Conservation (phyloP, 1,140 invertebrate species). For the Pseudomyrmex concolor region DNA sequence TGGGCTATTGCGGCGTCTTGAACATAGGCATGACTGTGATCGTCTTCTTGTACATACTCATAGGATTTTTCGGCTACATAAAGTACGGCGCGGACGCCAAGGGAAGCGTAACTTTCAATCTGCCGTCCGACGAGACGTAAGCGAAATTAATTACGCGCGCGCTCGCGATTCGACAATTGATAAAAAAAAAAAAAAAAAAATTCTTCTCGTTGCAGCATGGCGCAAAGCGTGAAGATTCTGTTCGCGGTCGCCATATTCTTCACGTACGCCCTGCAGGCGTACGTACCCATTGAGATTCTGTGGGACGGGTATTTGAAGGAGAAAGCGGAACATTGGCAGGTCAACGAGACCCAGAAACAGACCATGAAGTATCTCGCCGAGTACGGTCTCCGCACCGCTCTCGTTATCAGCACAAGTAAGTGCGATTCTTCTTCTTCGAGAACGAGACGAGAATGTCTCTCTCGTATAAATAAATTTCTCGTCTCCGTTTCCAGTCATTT, state of each 20-base stretch:
- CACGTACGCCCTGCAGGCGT: conserved; percentile 96
- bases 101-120: conserved; percentile 91
- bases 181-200: neutral
- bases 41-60: conserved; percentile 89
- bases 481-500: conserved; percentile 86
- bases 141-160: conserved; percentile 21
- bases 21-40: conserved; percentile 92
- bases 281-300: conserved; percentile 95
- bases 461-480: conserved; percentile 50
- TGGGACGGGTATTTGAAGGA: conserved; percentile 91
- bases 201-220: conserved; percentile 86
- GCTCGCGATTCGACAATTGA: neutral
- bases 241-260: conserved; percentile 96
- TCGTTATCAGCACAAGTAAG: conserved; percentile 92
- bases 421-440: conserved; percentile 51
- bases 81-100: conserved; percentile 89
- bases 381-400: conserved; percentile 86
- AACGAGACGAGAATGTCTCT: neutral
- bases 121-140: conserved; percentile 85
- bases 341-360: too few species aligned
- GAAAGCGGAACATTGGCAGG: conserved; percentile 82
- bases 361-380: too few species aligned
- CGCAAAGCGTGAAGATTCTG: conserved; percentile 92
- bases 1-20: conserved; percentile 90
- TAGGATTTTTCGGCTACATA: conserved; percentile 94